Evolutionary conservation across 2,888 invertebrate genomes (phyloP).

Genomic region (Nesidiocoris tenuis): DNA sequence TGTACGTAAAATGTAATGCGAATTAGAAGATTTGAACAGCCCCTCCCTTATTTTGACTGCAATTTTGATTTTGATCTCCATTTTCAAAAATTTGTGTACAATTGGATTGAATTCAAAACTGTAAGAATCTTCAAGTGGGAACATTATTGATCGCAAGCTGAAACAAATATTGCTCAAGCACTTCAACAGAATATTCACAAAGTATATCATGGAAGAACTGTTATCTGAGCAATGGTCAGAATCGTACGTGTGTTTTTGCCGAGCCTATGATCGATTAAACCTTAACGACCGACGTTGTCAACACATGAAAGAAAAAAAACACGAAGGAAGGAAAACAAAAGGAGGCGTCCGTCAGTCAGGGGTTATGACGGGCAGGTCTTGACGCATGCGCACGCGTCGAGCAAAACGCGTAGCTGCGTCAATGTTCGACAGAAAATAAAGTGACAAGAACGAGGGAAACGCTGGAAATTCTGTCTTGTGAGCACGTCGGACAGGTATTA

Average conservation of each 20-base stretch:
- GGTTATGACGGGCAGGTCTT: not conserved
- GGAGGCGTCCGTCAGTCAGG: not conserved
- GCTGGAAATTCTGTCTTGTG: too few relatives aligned
- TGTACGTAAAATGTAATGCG: too few relatives aligned
- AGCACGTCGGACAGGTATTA: too few relatives aligned
- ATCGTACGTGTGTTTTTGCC: not conserved
- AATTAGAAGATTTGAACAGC: too few relatives aligned
- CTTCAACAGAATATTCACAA: too few relatives aligned
- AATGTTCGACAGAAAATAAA: not conserved
- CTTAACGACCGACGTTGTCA: constrained; percentile 16
- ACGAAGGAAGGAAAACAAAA: not conserved
- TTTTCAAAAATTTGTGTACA: too few relatives aligned
- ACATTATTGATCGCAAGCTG: too few relatives aligned
- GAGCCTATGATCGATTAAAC: constrained; percentile 3
- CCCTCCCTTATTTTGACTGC: too few relatives aligned
- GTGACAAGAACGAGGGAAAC: not conserved
- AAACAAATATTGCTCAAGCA: too few relatives aligned
- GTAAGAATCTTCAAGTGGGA: too few relatives aligned
- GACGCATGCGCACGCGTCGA: not conserved
- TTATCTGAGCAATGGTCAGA: not conserved
- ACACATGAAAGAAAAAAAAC: constrained; percentile 4
- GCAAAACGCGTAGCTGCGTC: not conserved
- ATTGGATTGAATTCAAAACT: too few relatives aligned
- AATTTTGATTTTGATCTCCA: too few relatives aligned
- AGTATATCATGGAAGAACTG: not conserved